These are phyloP conservation scores for Lepus americanus DNA, from an alignment of 2,113 vertebrate genomes.

Conservation along the genomic window DNA sequence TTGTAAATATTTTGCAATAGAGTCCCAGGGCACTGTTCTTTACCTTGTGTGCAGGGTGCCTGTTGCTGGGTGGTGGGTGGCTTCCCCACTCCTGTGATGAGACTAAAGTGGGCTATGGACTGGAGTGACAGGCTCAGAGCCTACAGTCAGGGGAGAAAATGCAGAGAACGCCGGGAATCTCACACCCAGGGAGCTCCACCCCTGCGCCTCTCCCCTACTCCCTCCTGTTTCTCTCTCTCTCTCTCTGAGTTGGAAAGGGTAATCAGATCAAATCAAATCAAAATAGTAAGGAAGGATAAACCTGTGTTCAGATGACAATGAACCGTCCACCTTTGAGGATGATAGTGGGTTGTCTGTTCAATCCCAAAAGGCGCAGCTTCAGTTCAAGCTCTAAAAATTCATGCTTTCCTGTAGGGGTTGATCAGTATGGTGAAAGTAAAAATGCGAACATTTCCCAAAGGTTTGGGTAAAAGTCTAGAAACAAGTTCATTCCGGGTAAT, in stretches of 20 bases:
- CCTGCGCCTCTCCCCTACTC: too few species aligned
- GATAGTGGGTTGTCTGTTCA: background rate
- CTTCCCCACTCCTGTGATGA: background rate
- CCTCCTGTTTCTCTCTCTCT: too few species aligned
- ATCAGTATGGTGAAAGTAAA: background rate
- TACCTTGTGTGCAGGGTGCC: background rate
- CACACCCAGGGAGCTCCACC: background rate
- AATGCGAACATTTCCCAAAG: background rate
- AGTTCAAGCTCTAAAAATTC: slow-evolving; percentile 1
- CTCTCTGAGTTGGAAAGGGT: background rate
- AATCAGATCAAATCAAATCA: background rate
- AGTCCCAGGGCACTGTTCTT: background rate
- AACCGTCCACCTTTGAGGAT: background rate
- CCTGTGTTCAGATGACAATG: background rate
- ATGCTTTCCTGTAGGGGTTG: background rate
- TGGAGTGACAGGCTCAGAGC: background rate
- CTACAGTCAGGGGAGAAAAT: background rate
- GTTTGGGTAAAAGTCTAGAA: background rate
- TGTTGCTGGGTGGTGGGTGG: background rate
- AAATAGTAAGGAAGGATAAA: background rate
- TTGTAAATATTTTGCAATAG: background rate
- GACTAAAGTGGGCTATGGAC: background rate
- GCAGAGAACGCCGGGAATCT: background rate
- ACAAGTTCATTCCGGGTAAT: background rate
- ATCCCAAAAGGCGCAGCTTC: background rate